Conservation (phyloP, 2,888 invertebrate genomes). For the Chloromyia formosa region DNA sequence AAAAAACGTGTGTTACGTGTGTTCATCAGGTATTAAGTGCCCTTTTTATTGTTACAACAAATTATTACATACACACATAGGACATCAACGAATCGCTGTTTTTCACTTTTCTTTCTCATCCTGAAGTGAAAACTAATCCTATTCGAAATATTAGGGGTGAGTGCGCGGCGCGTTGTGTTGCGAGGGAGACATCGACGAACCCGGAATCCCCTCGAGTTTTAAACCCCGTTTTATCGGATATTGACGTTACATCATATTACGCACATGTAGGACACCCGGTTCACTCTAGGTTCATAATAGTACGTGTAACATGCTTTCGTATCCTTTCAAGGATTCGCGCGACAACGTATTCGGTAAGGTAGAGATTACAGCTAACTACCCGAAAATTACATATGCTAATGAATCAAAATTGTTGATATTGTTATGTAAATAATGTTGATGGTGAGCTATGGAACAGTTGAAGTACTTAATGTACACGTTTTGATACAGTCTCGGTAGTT, state of each 20-base stretch:
- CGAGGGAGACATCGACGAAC: constrained; percentile 12
- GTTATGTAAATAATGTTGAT: constrained; percentile 54
- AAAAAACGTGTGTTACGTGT: constrained; percentile 45
- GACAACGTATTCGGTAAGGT: constrained; percentile 16
- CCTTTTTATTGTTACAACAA: constrained; percentile 40
- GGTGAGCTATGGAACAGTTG: constrained; percentile 47
- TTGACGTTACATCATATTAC: constrained; percentile 13
- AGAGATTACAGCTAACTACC: constrained; percentile 45
- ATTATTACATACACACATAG: constrained; percentile 43
- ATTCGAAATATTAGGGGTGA: constrained; percentile 36
- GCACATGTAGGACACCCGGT: not conserved
- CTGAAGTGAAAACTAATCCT: constrained; percentile 44
- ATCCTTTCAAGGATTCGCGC: not conserved
- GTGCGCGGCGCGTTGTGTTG: not conserved
- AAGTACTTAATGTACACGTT: constrained; percentile 36
- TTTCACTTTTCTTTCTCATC: constrained; percentile 34
- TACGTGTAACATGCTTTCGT: not conserved
- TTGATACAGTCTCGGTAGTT: not conserved
- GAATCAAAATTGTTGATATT: constrained; percentile 51
- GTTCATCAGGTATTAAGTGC: constrained; percentile 48
- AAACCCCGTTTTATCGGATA: constrained; percentile 6
- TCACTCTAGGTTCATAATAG: constrained; percentile 16
- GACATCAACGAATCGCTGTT: no score
- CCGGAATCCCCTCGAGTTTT: constrained; percentile 10
- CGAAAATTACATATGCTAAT: constrained; percentile 50